Percentiles rank a stretch among this genome's conserved stretches.
phyloP scores from a whole-genome alignment of 1,140 invertebrate genomes.

The Hyposmocoma kahamanoa region DNA sequence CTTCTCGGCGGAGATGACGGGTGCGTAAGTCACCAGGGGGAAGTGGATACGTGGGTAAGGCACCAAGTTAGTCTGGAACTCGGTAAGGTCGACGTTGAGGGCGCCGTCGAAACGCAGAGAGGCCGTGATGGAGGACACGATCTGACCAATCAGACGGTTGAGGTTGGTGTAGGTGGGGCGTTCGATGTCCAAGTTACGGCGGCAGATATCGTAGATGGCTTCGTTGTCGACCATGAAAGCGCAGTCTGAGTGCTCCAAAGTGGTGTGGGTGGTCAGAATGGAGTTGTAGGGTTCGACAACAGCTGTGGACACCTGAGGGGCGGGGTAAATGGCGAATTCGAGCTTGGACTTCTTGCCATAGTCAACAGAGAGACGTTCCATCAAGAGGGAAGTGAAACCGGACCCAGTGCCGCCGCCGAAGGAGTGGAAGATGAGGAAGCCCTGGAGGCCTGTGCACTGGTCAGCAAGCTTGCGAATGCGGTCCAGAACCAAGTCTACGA shows the following conservation, averaged over 20 bases:
- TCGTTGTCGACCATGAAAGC: constrained; percentile 92
- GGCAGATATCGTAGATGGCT: constrained; percentile 93
- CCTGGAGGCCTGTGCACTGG: constrained; percentile 91
- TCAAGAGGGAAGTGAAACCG: constrained; percentile 90
- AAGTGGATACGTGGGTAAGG: constrained; percentile 90
- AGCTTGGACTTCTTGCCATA: constrained; percentile 94
- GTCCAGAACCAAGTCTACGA: constrained; percentile 88
- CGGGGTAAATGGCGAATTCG: constrained; percentile 93
- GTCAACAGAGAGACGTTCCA: constrained; percentile 91
- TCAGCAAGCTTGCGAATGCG: constrained; percentile 88
- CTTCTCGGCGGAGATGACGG: constrained; percentile 89
- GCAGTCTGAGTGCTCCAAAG: constrained; percentile 89
- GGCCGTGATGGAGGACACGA: constrained; percentile 90
- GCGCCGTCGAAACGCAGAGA: constrained; percentile 93
- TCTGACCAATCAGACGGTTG: constrained; percentile 88
- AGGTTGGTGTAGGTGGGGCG: constrained; percentile 87
- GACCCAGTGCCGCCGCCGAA: constrained; percentile 94
- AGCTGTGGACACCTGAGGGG: constrained; percentile 90
- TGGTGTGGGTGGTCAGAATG: constrained; percentile 88
- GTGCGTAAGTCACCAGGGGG: constrained; percentile 89
- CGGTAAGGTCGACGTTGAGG: constrained; percentile 90
- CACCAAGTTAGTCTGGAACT: constrained; percentile 93
- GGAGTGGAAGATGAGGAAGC: constrained; percentile 93
- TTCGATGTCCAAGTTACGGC: constrained; percentile 90
- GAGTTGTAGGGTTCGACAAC: constrained; percentile 95